Conservation (phyloP, 2,888 invertebrate genomes). For the Panzeria rudis region DNA sequence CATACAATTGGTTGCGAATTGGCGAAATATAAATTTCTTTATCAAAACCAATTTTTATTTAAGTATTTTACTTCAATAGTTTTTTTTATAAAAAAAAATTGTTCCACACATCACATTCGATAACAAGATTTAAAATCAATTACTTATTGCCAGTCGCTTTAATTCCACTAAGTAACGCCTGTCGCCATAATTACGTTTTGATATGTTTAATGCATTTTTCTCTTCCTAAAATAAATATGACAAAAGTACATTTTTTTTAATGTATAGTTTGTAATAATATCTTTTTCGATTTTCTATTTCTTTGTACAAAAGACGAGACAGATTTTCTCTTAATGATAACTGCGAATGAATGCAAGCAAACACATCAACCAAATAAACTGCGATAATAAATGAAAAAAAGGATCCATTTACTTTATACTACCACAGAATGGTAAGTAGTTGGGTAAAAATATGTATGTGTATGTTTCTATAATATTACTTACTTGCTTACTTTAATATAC, state of each 20-base stretch:
- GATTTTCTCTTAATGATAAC: slow-evolving; percentile 60
- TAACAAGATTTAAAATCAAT: slow-evolving; percentile 3
- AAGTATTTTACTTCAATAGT: too few species aligned
- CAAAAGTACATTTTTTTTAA: not conserved
- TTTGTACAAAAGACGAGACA: slow-evolving; percentile 61
- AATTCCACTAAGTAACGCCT: not conserved
- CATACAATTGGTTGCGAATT: too few species aligned
- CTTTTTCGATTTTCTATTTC: slow-evolving; percentile 17
- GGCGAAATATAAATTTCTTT: too few species aligned
- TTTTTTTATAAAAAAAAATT: not conserved
- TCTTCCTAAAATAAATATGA: slow-evolving; percentile 15
- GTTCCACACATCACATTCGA: not conserved
- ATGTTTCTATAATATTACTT: slow-evolving; percentile 29
- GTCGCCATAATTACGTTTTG: not conserved
- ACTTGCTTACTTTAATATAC: slow-evolving; percentile 34
- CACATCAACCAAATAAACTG: slow-evolving; percentile 14
- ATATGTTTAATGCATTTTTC: slow-evolving; percentile 17
- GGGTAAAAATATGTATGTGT: slow-evolving; percentile 5
- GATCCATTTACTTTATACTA: slow-evolving; percentile 41
- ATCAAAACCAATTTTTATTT: too few species aligned
- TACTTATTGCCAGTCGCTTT: not conserved
- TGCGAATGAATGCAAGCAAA: slow-evolving; percentile 14
- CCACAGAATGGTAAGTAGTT: not conserved
- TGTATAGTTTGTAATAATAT: not conserved
- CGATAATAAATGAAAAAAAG: slow-evolving; percentile 9